phyloP scores from a whole-genome alignment of 2,797 vertebrate genomes.

The Lepilemur ruficaudatus region DNA sequence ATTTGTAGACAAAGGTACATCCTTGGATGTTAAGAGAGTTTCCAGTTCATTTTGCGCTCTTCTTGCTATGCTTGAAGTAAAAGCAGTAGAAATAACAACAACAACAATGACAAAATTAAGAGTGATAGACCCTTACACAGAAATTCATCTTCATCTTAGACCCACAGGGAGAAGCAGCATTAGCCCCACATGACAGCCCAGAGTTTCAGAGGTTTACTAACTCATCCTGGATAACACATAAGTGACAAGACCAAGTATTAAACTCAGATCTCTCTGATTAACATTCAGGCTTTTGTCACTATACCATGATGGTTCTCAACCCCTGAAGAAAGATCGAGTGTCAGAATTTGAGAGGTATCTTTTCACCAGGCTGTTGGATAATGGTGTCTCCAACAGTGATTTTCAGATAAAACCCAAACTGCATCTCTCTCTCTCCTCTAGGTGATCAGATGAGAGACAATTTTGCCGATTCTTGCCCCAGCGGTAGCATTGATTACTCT shows the following conservation, averaged over 20 bases:
- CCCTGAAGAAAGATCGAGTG: background rate
- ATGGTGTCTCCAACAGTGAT: background rate
- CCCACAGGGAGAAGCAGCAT: background rate
- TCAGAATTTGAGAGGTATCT: background rate
- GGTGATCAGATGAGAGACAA: background rate
- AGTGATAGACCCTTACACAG: background rate
- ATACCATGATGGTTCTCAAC: background rate
- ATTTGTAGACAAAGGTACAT: background rate
- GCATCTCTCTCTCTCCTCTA: background rate
- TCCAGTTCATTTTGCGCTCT: background rate
- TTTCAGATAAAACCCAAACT: background rate
- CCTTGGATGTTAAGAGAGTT: background rate
- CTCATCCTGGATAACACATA: background rate
- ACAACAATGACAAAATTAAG: background rate
- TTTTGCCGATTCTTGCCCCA: background rate
- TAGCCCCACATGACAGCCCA: background rate
- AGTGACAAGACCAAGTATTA: background rate
- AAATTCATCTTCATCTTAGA: background rate
- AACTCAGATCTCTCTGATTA: background rate
- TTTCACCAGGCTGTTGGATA: background rate
- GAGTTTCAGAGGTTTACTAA: background rate
- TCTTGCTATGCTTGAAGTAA: background rate
- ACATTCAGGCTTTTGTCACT: background rate
- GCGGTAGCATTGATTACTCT: background rate
- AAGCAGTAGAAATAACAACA: background rate